phyloP scores from a whole-genome alignment of 2,797 vertebrate genomes.

The Mus caroli region DNA sequence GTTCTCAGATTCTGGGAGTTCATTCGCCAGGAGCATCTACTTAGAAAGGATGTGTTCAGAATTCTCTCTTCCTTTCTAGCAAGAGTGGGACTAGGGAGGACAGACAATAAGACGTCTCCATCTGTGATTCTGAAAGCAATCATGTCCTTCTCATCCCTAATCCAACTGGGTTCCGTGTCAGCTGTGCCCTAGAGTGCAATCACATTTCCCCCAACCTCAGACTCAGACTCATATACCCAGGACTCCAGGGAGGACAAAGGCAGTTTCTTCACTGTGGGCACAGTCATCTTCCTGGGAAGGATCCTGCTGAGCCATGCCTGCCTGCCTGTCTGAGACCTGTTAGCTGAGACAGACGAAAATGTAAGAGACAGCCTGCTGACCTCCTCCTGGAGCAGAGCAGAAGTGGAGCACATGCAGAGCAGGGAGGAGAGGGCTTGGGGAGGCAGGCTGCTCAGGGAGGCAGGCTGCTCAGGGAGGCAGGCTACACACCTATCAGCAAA shows the following conservation, averaged over 20 bases:
- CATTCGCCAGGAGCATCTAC: not conserved
- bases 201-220: not conserved
- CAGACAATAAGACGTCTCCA: not conserved
- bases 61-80: conserved; percentile 37
- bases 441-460: not conserved
- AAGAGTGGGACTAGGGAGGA: not conserved
- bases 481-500: not conserved
- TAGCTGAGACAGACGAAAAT: conserved; percentile 70
- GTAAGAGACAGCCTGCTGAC: not conserved
- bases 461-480: not conserved
- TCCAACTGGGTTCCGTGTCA: not conserved
- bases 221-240: not conserved
- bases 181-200: not conserved
- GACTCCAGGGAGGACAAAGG: not conserved
- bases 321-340: conserved; percentile 42
- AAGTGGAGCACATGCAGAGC: rapidly evolving
- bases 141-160: not conserved
- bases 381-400: rapidly evolving
- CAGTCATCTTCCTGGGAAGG: not conserved
- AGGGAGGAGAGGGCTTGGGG: not conserved
- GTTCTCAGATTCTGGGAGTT: not conserved
- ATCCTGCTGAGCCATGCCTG: conserved; percentile 23
- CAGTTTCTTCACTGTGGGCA: not conserved
- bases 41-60: conserved; percentile 1
- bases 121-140: conserved; percentile 20